Evolutionary conservation across 2,113 vertebrate genomes (phyloP).

Genomic region (Rattus rattus): DNA sequence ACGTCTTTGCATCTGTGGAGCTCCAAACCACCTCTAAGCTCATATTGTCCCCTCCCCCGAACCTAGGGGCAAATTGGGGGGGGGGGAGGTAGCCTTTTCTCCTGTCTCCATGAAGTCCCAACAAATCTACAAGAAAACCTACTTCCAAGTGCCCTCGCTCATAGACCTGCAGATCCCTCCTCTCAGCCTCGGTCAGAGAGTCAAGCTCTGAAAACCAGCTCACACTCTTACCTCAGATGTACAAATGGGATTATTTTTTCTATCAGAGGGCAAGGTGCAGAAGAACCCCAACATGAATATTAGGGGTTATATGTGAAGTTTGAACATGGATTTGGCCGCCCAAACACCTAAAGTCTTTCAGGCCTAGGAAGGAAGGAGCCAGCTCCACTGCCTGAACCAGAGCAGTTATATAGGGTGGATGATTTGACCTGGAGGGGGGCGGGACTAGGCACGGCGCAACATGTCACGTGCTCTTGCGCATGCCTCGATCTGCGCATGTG

Average conservation of each 20-base stretch:
- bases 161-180: not conserved
- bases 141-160: not conserved
- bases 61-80: not conserved
- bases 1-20: not conserved
- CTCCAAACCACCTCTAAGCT: conserved; percentile 11
- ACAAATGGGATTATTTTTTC: no score
- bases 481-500: no score
- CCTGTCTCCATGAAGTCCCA: not conserved
- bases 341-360: not conserved
- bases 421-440: not conserved
- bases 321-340: not conserved
- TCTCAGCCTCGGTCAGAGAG: not conserved
- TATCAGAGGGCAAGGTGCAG: not conserved
- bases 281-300: not conserved
- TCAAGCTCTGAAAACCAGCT: not conserved
- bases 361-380: not conserved
- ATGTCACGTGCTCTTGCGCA: accelerated
- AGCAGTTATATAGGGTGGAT: not conserved
- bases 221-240: not conserved
- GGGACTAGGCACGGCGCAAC: not conserved
- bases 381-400: not conserved
- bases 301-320: not conserved
- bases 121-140: not conserved
- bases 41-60: no score
- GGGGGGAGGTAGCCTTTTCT: not conserved